These are phyloP conservation scores for Hemibagrus guttatus DNA, from an alignment of 2,797 vertebrate genomes.

Conservation along the genomic window DNA sequence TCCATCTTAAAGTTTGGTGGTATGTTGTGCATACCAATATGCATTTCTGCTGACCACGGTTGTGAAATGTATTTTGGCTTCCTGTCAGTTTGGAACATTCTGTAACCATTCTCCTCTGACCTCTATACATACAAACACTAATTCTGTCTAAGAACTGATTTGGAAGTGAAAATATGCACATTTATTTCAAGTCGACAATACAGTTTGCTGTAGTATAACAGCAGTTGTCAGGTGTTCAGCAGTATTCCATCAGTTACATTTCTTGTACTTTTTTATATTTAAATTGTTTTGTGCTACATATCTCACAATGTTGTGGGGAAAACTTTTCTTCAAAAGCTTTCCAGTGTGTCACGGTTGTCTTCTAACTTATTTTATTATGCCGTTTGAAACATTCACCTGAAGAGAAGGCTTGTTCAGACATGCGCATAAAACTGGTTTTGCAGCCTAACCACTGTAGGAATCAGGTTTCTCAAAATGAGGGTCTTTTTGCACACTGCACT, in stretches of 20 bases:
- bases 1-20: background rate
- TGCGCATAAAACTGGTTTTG: constrained; percentile 71
- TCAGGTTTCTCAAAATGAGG: constrained; percentile 53
- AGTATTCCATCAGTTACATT: background rate
- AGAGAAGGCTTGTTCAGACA: constrained; percentile 62
- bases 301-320: background rate
- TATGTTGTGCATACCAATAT: background rate
- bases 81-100: background rate
- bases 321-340: background rate
- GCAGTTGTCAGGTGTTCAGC: background rate
- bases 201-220: background rate
- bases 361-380: constrained; percentile 32
- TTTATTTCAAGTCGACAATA: background rate
- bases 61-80: background rate
- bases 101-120: background rate
- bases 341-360: background rate
- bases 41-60: background rate
- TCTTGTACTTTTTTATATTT: background rate
- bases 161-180: background rate
- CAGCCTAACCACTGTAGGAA: constrained; percentile 44
- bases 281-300: background rate
- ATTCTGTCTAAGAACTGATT: background rate
- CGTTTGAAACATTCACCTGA: constrained; percentile 32
- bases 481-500: constrained; percentile 2
- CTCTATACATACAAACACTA: background rate